A percentile compares a stretch with the other conserved stretches of the same genome.
phyloP scores from a whole-genome alignment of 2,797 vertebrate species.

The Arnoldichthys spilopterus region DNA sequence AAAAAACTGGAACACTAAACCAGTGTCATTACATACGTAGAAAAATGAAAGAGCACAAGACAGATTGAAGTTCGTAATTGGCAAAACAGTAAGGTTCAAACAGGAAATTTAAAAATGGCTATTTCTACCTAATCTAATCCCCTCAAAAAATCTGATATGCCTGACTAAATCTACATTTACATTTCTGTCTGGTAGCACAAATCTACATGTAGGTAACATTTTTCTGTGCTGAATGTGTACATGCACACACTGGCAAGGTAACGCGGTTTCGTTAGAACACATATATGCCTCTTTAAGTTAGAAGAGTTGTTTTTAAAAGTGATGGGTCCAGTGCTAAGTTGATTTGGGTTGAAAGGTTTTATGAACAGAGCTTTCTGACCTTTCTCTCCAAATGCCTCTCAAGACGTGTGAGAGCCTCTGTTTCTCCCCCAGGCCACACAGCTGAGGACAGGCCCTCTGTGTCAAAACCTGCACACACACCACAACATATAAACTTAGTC shows the following conservation, averaged over 20 bases:
- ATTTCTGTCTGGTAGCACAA: too few species aligned
- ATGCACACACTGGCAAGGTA: too few species aligned
- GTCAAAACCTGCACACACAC: constrained; percentile 56
- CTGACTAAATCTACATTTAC: too few species aligned
- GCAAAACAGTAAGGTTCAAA: not conserved
- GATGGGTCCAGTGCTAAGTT: not conserved
- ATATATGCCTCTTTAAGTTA: not conserved
- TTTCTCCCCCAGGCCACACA: constrained; percentile 64
- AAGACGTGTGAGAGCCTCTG: constrained; percentile 60
- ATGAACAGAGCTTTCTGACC: constrained; percentile 32
- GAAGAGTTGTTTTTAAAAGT: not conserved
- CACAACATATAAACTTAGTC: not conserved
- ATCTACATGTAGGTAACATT: too few species aligned
- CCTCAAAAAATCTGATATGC: not conserved
- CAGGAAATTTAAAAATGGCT: not conserved
- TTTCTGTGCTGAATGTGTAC: too few species aligned
- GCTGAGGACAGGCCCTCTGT: constrained; percentile 58
- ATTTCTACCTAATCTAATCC: not conserved
- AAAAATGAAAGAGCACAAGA: not conserved
- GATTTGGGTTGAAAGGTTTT: not conserved
- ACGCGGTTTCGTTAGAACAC: not conserved
- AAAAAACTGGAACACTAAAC: too few species aligned
- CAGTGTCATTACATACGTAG: not conserved
- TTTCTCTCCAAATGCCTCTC: constrained; percentile 63
- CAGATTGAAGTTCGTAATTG: not conserved